Evolutionary conservation across 2,113 vertebrate species (phyloP).

Genomic region (Heterotilapia buettikoferi): DNA sequence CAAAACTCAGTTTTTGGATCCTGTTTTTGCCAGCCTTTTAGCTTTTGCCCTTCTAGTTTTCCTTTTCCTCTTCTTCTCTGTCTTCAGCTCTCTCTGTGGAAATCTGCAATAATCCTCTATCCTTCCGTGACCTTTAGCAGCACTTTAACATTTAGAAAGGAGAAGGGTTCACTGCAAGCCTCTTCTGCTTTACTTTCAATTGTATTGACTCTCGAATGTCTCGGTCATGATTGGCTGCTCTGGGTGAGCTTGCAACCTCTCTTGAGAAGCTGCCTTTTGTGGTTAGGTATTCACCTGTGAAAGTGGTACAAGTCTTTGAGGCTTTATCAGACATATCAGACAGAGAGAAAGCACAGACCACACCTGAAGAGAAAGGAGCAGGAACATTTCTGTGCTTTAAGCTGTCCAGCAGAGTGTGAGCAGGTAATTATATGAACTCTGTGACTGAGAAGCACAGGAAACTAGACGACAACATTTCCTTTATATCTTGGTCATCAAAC

Average conservation of each 20-base stretch:
- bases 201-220: not conserved
- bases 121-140: constrained; percentile 13
- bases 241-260: not conserved
- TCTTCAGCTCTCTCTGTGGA: not conserved
- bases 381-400: not conserved
- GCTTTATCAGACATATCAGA: not conserved
- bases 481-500: not conserved
- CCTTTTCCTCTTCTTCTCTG: not conserved
- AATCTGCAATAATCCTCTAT: not conserved
- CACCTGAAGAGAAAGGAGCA: not conserved
- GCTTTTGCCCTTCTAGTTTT: not conserved
- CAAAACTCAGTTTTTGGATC: not conserved
- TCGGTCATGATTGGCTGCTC: not conserved
- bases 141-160: constrained; percentile 16
- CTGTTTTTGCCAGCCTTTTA: not conserved
- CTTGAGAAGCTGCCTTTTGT: not conserved
- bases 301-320: not conserved
- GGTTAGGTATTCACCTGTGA: not conserved
- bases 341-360: not conserved
- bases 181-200: not conserved
- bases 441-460: not conserved
- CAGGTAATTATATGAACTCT: not conserved
- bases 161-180: not conserved
- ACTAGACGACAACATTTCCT: not conserved
- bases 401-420: not conserved